A percentile compares a stretch with the other conserved stretches of the same genome.
phyloP scores from a whole-genome alignment of 2,888 invertebrate species.

The Amblyjoppa fuscipennis region DNA sequence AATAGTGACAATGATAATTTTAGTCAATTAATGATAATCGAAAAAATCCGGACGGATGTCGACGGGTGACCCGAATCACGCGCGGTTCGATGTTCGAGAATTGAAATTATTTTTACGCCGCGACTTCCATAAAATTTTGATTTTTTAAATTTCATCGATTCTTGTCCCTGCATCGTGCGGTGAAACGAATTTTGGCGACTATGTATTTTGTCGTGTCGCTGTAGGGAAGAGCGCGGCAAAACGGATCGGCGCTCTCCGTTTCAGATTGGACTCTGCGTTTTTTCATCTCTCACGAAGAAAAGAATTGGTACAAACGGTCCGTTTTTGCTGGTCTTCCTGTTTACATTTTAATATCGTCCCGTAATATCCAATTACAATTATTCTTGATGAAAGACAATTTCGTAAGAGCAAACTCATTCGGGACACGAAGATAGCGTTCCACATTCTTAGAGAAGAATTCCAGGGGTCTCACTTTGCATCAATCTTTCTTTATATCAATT shows the following conservation, averaged over 20 bases:
- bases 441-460: background rate
- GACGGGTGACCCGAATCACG: background rate
- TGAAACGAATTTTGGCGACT: background rate
- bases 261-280: background rate
- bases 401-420: background rate
- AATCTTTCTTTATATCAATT: conserved; percentile 6
- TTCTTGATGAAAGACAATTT: background rate
- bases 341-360: background rate
- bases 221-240: too few species aligned
- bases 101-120: background rate
- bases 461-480: background rate
- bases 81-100: background rate
- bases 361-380: background rate
- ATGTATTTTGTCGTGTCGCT: background rate
- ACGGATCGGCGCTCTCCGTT: background rate
- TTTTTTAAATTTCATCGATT: background rate
- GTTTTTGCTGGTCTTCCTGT: background rate
- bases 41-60: too few species aligned
- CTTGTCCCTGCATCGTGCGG: too few species aligned
- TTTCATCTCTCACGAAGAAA: background rate
- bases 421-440: background rate
- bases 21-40: background rate
- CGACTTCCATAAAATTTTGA: background rate
- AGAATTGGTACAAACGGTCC: background rate
- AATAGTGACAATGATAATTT: background rate